phyloP scores from a whole-genome alignment of 2,797 vertebrate species.

The Hydrocynus forskahlii region DNA sequence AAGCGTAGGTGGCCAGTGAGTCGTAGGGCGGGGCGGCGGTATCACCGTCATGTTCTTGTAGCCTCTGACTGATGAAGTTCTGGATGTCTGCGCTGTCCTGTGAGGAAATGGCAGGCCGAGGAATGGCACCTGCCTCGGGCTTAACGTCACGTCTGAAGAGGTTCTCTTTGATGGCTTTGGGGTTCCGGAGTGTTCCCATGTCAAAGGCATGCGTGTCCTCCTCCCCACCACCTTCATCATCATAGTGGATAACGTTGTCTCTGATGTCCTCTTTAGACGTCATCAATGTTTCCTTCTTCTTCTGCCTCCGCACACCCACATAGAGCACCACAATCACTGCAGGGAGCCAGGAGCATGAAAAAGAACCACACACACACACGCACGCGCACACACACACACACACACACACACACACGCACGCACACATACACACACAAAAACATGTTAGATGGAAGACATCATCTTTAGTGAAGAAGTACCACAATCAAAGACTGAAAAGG shows the following conservation, averaged over 20 bases:
- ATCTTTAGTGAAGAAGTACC: not conserved
- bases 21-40: slow-evolving; percentile 92
- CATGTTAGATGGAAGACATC: not conserved
- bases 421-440: too few relatives aligned
- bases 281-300: slow-evolving; percentile 97
- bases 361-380: not conserved
- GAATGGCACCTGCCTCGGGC: slow-evolving; percentile 78
- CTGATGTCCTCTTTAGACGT: slow-evolving; percentile 98
- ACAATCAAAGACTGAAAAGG: slow-evolving; percentile 22
- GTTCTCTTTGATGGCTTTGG: slow-evolving; percentile 92
- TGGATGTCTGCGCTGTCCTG: slow-evolving; percentile 91
- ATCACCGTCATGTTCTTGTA: slow-evolving; percentile 90
- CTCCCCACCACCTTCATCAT: slow-evolving; percentile 96
- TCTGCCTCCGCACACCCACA: slow-evolving; percentile 89
- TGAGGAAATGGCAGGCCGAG: slow-evolving; percentile 68
- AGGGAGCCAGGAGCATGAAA: slow-evolving; percentile 17
- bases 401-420: too few relatives aligned
- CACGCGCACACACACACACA: too few relatives aligned
- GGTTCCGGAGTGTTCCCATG: slow-evolving; percentile 95
- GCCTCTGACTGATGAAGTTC: slow-evolving; percentile 91
- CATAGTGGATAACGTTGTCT: slow-evolving; percentile 98
- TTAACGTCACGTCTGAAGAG: slow-evolving; percentile 92
- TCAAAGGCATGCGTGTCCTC: slow-evolving; percentile 98
- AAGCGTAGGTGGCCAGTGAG: slow-evolving; percentile 95
- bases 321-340: slow-evolving; percentile 96